phyloP scores from a whole-genome alignment of 2,888 invertebrate genomes.

The Microctonus hyperodae region DNA sequence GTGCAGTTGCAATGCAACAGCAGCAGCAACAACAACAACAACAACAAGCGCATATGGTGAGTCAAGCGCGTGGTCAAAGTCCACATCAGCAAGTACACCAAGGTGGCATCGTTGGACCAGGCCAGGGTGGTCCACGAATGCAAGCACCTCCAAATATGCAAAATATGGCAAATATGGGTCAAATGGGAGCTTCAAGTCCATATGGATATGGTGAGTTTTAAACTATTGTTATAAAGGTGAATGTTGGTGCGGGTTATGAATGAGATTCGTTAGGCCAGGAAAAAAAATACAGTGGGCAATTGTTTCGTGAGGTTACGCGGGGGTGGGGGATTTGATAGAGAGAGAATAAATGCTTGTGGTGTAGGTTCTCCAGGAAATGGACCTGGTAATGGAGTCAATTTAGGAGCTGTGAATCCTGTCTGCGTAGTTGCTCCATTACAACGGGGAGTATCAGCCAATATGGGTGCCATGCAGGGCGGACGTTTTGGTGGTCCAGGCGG shows the following conservation, averaged over 20 bases:
- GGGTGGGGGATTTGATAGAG: slow-evolving; percentile 14
- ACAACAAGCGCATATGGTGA: slow-evolving; percentile 58
- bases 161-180: slow-evolving; percentile 61
- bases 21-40: slow-evolving; percentile 59
- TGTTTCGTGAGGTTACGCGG: not conserved
- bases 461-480: slow-evolving; percentile 59
- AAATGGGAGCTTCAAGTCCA: slow-evolving; percentile 60
- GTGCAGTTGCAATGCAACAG: slow-evolving; percentile 62
- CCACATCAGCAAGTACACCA: slow-evolving; percentile 63
- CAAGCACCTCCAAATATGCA: slow-evolving; percentile 68
- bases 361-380: slow-evolving; percentile 55
- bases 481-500: slow-evolving; percentile 62
- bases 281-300: not conserved
- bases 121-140: slow-evolving; percentile 70
- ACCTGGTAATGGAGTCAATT: slow-evolving; percentile 53
- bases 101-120: slow-evolving; percentile 64
- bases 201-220: slow-evolving; percentile 59
- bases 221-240: not conserved
- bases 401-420: slow-evolving; percentile 55
- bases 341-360: slow-evolving; percentile 15
- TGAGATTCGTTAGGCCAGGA: not conserved
- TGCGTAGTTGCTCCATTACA: slow-evolving; percentile 69
- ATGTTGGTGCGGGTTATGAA: not conserved
- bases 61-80: slow-evolving; percentile 60
- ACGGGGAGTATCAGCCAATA: slow-evolving; percentile 61